Evolutionary conservation across 2,888 invertebrate genomes (phyloP), one percentile per base, ranked within the genome.

Genomic region (Desoria tigrina): DNA sequence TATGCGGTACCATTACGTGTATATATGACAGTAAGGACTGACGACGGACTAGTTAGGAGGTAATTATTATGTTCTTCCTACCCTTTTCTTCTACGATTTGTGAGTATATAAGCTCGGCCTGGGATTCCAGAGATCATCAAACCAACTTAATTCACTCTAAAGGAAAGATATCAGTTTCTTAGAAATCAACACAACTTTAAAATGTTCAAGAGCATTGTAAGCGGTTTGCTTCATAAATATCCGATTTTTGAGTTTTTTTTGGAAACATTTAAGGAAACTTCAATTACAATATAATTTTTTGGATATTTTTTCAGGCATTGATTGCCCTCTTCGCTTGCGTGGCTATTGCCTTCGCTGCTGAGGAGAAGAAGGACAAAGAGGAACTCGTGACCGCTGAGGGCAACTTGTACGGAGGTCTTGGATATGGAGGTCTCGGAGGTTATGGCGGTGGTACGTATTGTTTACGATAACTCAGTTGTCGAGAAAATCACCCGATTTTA

Each of bases 381-480:
- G 64, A 64, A 14, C 54, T 69, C 23, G 64, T 61, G 49, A 66
- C 66, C 1, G 69, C 69, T 21, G 69, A 69, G 45, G 69, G 69
- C 11, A 69, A 66, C 49, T 56, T 61, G 18, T 72, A 72, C 32
- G 66, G 68, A 21, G 70, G 71, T 6, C 58, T 66, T 2, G 66
- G 67, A 23, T 60, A 62, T 1, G 32, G 50, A 18, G 45, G 45
- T 18, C 11, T 32, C 4, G 45, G 45, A 11, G 51, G 56, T 1
- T 68, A 66, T 21, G 71, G 68, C 18, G 65, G 68, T 32, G 63
- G 39, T 39, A 39, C 39, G 16, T 39, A 18, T 45, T 45, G 16
- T 9, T 45, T 9, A 16, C 16, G 21, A 16, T 16, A 18, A 11
- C 21, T 45, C 45, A 45, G 16, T 45, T 45, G n/a, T 9, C n/a